Percentiles rank a stretch among this genome's conserved stretches.
These are phyloP conservation scores for Hemicordylus capensis DNA, from an alignment of 2,113 vertebrate genomes.

Conservation along the genomic window DNA sequence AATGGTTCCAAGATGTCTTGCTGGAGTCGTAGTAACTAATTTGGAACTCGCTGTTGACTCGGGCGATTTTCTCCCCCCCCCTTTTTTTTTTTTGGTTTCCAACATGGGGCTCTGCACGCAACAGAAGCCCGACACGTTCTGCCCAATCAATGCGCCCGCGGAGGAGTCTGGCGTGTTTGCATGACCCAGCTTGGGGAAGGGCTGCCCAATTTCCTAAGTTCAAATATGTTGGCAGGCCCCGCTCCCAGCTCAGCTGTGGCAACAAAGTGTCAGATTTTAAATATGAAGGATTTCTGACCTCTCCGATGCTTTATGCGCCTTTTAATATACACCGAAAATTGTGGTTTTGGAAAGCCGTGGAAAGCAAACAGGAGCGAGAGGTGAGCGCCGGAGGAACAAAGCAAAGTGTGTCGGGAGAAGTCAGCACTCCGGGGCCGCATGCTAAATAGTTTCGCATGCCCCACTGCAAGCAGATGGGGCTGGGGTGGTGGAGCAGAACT, in stretches of 20 bases:
- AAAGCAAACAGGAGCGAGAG: constrained; percentile 48
- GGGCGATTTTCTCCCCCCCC: neutral
- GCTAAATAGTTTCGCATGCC: neutral
- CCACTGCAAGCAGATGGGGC: neutral
- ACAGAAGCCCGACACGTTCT: neutral
- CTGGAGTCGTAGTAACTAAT: neutral
- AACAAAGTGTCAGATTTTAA: constrained; percentile 46
- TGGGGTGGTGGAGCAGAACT: neutral
- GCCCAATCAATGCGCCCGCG: neutral
- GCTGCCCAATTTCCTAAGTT: neutral
- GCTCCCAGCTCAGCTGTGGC: constrained; percentile 61
- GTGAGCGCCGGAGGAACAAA: constrained; percentile 3
- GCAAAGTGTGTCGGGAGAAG: neutral
- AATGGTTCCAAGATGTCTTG: constrained; percentile 18
- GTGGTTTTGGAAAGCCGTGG: constrained; percentile 59
- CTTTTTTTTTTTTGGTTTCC: neutral
- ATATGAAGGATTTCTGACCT: constrained; percentile 38
- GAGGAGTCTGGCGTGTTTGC: neutral
- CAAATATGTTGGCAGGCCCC: neutral
- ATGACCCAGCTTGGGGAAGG: constrained; percentile 3
- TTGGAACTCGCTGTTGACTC: neutral
- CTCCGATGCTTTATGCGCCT: constrained; percentile 56
- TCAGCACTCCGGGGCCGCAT: accelerated
- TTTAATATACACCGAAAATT: constrained; percentile 62
- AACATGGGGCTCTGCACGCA: neutral